phyloP scores from a whole-genome alignment of 2,797 vertebrate species.

The Muscicapa comitata region DNA sequence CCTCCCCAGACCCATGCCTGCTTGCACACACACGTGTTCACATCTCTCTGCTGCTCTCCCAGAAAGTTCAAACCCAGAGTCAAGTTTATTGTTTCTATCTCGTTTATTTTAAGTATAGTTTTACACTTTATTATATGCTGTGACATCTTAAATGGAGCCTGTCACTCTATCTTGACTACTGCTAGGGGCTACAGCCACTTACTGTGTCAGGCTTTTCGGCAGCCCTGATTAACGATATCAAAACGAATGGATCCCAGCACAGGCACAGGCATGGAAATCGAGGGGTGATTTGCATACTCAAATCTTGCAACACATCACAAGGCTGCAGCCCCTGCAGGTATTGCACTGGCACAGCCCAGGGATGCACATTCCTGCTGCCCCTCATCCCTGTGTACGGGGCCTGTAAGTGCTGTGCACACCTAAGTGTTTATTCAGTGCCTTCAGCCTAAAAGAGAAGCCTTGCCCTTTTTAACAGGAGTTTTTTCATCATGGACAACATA shows the following conservation, averaged over 20 bases:
- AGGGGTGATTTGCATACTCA: slow-evolving; percentile 42
- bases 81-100: slow-evolving; percentile 76
- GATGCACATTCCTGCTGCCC: neutral
- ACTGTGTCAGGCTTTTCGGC: slow-evolving; percentile 70
- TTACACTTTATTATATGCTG: slow-evolving; percentile 78
- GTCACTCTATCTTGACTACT: slow-evolving; percentile 76
- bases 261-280: slow-evolving; percentile 32
- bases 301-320: neutral
- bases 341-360: neutral
- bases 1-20: fast-evolving
- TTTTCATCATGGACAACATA: neutral
- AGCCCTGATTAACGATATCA: slow-evolving; percentile 73
- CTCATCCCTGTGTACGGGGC: fast-evolving
- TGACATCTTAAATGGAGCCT: slow-evolving; percentile 80
- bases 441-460: neutral
- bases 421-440: neutral
- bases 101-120: slow-evolving; percentile 80
- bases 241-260: slow-evolving; percentile 39
- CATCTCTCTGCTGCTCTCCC: neutral
- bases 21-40: fast-evolving
- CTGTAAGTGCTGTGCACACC: neutral
- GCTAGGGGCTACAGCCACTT: slow-evolving; percentile 74
- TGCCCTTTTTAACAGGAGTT: neutral
- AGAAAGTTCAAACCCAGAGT: slow-evolving; percentile 69
- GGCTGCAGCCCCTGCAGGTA: neutral